Evolutionary conservation across 2,888 invertebrate species (phyloP), one percentile per base, ranked within the genome.

Genomic region (Spilarctia lutea): DNA sequence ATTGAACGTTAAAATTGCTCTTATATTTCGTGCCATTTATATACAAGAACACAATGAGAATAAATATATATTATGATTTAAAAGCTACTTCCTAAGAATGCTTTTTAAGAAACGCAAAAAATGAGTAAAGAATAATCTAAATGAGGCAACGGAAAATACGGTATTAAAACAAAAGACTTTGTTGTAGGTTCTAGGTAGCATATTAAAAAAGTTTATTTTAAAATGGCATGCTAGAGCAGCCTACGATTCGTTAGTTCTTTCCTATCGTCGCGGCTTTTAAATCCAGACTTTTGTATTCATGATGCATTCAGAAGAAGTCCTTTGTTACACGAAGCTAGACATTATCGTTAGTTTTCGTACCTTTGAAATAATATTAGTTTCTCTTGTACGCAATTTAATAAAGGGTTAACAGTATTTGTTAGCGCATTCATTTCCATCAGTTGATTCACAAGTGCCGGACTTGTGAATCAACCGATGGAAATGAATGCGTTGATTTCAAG

Each of bases 361-460:
- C 88, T 94, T 93, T 92, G 91, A 91, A 93, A 93, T 92, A 88
- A 91, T 87, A 93, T 94, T 93, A 93, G 89, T 92, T 87, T 84
- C 81, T 85, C 88, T 84, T 90, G 89, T 79, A 82, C 72, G 69
- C 75, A 78, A 79, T 75, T 80, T 78, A 77, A 76, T 86, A 84
- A 86, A 90, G 88, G 87, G 83, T 86, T 91, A 90, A 89, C 90
- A 88, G 88, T 88, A 88, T 89, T 88, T 84, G 89, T 87, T 87
- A 87, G 85, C 84, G 81, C 71, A 78, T n/a, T n/a, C n/a, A n/a
- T n/a, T n/a, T n/a, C n/a, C n/a, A n/a, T n/a, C n/a, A n/a, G n/a
- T n/a, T n/a, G n/a, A n/a, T n/a, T n/a, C n/a, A n/a, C n/a, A n/a
- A n/a, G n/a, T n/a, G n/a, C n/a, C n/a, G 86, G 83, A 77, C 85